phyloP scores from a whole-genome alignment of 2,797 vertebrate species.

The Alectoris magna region DNA sequence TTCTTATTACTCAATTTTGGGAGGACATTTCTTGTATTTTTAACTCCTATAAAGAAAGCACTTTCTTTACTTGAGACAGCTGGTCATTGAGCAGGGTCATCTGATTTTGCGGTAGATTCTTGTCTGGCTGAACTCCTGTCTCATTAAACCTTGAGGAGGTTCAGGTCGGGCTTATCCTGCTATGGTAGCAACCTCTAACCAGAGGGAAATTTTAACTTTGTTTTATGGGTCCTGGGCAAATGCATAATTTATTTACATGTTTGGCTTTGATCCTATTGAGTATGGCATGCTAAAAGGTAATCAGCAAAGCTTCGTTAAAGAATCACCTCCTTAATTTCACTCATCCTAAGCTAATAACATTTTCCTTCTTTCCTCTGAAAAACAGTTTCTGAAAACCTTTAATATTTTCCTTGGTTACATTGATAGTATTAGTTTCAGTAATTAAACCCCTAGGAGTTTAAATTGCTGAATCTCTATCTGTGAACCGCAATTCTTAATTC shows the following conservation, averaged over 20 bases:
- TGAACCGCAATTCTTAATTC: constrained; percentile 6
- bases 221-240: not conserved
- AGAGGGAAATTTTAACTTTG: not conserved
- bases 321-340: not conserved
- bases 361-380: not conserved
- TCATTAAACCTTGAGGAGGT: not conserved
- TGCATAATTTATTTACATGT: not conserved
- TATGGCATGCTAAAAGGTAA: not conserved
- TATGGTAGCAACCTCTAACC: not conserved
- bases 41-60: not conserved
- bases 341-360: not conserved
- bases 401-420: not conserved
- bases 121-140: not conserved
- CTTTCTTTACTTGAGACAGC: not conserved
- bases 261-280: not conserved
- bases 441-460: constrained; percentile 21
- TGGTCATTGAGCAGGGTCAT: not conserved
- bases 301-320: not conserved
- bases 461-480: not conserved
- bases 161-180: not conserved
- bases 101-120: not conserved
- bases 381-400: not conserved
- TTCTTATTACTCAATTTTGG: not conserved
- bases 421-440: not conserved
- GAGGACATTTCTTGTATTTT: not conserved